Evolutionary conservation across 1,140 invertebrate genomes (phyloP), one percentile per base, ranked within the genome.

Genomic region (Paramacrobiotus metropolitanus): DNA sequence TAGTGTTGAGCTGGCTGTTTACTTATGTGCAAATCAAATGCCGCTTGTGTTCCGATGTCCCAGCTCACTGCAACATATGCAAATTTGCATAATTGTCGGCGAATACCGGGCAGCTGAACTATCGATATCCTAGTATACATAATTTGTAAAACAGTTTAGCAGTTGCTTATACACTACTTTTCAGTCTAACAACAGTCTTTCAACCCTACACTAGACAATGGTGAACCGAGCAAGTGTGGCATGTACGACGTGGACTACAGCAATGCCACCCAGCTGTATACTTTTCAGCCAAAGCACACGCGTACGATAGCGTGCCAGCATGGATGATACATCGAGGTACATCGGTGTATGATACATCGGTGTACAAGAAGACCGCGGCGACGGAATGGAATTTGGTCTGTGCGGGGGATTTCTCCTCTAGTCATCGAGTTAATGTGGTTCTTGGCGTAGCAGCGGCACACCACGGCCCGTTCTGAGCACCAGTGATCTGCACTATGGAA

Each of bases 401-500:
- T 40, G 34, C 34, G 9, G 34, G 34, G 34, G 9, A 40, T 40
- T 40, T 40, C n/a, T 15, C 9, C 9, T 15, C 9, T 40, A n/a
- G 34, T n/a, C 9, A n/a, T 40, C 34, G 34, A 9, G 9, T 40
- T n/a, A 40, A 40, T 15, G 9, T 9, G 34, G n/a, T 15, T 9
- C n/a, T 40, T 9, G 9, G 34, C n/a, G 34, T 9, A 40, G n/a
- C n/a, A 40, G 34, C n/a, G 34, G 9, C 9, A 40, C 34, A 40
- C 34, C 9, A n/a, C 9, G 34, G 9, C 34, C 34, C 9, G 9
- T 40, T 9, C 34, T n/a, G 34, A n/a, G 34, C 9, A 40, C 34
- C 34, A 40, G 64, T 65, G 30, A 30, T 63, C 21, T 66, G 66
- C 55, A 81, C 81, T 1, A 65, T 72, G 0, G 76, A 82, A 64